These are phyloP conservation scores for Conopomorpha cramerella DNA, from an alignment of 1,140 invertebrate genomes.

Conservation along the genomic window DNA sequence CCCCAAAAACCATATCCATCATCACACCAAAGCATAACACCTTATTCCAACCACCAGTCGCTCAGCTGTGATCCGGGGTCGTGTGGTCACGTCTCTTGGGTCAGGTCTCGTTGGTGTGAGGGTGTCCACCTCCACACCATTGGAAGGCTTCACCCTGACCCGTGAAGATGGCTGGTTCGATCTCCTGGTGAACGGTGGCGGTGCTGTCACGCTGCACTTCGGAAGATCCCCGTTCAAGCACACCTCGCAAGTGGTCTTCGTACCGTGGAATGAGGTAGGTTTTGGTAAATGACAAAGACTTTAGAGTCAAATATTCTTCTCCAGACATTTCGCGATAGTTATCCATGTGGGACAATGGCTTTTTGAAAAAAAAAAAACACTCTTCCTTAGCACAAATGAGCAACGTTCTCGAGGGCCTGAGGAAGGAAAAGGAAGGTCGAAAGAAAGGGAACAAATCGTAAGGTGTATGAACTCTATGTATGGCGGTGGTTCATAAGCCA, in stretches of 20 bases:
- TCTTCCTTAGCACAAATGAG: too few species aligned
- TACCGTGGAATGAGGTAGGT: constrained; percentile 94
- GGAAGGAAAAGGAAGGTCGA: too few species aligned
- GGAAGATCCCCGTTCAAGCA: constrained; percentile 90
- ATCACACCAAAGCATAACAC: too few species aligned
- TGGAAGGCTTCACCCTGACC: constrained; percentile 94
- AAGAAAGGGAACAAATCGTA: too few species aligned
- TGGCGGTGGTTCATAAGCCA: too few species aligned
- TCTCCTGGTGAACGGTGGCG: constrained; percentile 95
- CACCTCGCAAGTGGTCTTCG: constrained; percentile 88
- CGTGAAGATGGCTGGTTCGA: constrained; percentile 94
- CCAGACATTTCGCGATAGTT: neutral
- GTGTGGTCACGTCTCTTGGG: constrained; percentile 87
- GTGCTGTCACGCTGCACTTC: constrained; percentile 92
- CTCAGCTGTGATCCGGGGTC: constrained; percentile 92
- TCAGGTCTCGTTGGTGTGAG: constrained; percentile 93
- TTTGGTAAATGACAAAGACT: neutral
- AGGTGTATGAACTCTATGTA: too few species aligned
- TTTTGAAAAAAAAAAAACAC: too few species aligned
- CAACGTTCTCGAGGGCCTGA: too few species aligned
- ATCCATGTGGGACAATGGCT: too few species aligned
- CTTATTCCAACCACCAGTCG: constrained; percentile 70
- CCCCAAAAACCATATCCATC: too few species aligned
- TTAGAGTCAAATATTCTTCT: neutral
- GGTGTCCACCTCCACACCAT: constrained; percentile 85